A percentile compares a stretch with the other conserved stretches of the same genome.
Evolutionary conservation across 2,888 invertebrate species (phyloP).

Genomic region (Macrosiphum euphorbiae): DNA sequence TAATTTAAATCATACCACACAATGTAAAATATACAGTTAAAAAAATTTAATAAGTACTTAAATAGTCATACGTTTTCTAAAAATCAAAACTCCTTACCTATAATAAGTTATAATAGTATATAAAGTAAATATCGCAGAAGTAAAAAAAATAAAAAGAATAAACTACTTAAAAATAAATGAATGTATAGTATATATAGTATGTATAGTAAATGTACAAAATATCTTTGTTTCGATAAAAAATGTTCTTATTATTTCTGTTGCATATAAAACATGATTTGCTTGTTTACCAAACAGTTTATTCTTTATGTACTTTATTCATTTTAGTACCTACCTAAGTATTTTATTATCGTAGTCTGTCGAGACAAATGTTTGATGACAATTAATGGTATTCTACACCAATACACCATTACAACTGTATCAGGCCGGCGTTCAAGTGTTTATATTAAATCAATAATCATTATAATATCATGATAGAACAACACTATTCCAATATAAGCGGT

Average conservation of each 20-base stretch:
- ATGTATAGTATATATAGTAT: too few relatives aligned
- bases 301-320: neutral
- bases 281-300: neutral
- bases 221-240: neutral
- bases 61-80: neutral
- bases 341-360: neutral
- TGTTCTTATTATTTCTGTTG: neutral
- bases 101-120: neutral
- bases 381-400: neutral
- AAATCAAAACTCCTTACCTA: neutral
- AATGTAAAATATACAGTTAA: neutral
- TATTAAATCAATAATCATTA: neutral
- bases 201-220: neutral
- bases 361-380: neutral
- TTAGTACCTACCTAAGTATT: neutral
- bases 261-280: neutral
- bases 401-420: neutral
- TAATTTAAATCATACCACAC: neutral
- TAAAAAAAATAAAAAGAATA: neutral
- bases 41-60: neutral
- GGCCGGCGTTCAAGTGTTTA: neutral
- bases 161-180: neutral
- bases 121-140: too few relatives aligned
- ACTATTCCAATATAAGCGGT: neutral
- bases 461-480: neutral